Base-by-base conservation (phyloP, 2,888 invertebrate species). In the Parelbella ahira region DNA sequence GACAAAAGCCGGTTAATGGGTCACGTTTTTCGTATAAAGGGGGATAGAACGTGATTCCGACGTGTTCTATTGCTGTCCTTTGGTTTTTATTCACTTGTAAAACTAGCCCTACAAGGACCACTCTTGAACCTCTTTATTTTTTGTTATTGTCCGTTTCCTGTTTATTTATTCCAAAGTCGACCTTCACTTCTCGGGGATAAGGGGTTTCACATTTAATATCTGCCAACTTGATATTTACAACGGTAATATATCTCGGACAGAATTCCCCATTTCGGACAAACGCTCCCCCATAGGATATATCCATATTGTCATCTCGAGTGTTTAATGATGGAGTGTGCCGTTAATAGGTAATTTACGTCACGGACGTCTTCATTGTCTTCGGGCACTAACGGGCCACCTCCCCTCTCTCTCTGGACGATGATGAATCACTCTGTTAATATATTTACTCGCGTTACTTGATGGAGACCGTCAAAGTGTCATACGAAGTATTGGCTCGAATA, bases 341-440 rank as follows among this genome's bases (percentile, higher is more conserved):
- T 37, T 49, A 39, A 29, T 37, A 33, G 33, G 24, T 44, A 33
- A 39, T 34, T 30, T 37, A 32, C 41, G 33, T 44, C 13, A 7
- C 23, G 29, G 28, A 44, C 33, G 21, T 47, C 39, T 47, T 45
- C 29, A 45, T 50, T 45, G 34, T 45, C 43, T 20, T 13, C 19
- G 11, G 20, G 36, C 15, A 6, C n/a, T 32, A 19, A 24, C 12
- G n/a, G 34, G n/a, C n/a, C n/a, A n/a, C 23, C 10, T 8, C 3
- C 24, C 18, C 25, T 27, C 25, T n/a, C n/a, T n/a, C n/a, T n/a
- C n/a, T n/a, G 24, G 36, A 36, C 36, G 15, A 10, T 36, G 36
- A 36, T 19, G 11, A 27, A 36, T 36, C 18, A 19, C 19, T 7
- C 1, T 4, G 13, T 10, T 6, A 33, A 18, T 9, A 18, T 18